phyloP scores from a whole-genome alignment of 2,888 invertebrate species.

The Agelastica alni region DNA sequence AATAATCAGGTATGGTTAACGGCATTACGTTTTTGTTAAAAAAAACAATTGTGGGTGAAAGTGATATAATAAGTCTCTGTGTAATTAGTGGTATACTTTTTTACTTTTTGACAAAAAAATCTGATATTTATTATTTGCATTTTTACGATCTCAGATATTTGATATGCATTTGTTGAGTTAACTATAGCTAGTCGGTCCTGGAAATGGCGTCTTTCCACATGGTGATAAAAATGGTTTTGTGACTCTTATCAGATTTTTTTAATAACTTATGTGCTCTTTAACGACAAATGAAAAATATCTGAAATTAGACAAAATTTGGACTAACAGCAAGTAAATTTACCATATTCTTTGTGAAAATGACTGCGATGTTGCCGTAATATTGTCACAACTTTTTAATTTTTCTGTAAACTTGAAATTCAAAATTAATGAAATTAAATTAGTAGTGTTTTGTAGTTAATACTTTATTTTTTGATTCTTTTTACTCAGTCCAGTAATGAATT shows the following conservation, averaged over 20 bases:
- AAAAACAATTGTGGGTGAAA: conserved; percentile 39
- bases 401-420: conserved; percentile 7
- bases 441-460: neutral
- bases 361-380: conserved; percentile 43
- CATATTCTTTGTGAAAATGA: conserved; percentile 28
- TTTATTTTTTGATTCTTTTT: neutral
- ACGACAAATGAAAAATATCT: conserved; percentile 7
- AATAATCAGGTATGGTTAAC: conserved; percentile 55
- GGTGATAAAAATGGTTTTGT: conserved; percentile 53
- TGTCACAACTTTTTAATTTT: conserved; percentile 9
- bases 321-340: conserved; percentile 5
- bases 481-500: too few species aligned
- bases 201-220: conserved; percentile 78
- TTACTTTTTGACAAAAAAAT: conserved; percentile 17
- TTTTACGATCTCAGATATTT: conserved; percentile 10
- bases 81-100: conserved; percentile 27
- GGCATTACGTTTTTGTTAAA: conserved; percentile 44
- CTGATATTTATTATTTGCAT: conserved; percentile 10
- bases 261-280: conserved; percentile 5
- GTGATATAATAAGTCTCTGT: conserved; percentile 34
- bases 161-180: conserved; percentile 29
- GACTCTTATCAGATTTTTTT: conserved; percentile 9
- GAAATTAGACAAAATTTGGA: conserved; percentile 30
- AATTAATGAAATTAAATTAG: neutral
- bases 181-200: conserved; percentile 64